Percentiles rank a stretch among this genome's conserved stretches.
phyloP scores from a whole-genome alignment of 2,797 vertebrate genomes.

The Hybognathus amarus region DNA sequence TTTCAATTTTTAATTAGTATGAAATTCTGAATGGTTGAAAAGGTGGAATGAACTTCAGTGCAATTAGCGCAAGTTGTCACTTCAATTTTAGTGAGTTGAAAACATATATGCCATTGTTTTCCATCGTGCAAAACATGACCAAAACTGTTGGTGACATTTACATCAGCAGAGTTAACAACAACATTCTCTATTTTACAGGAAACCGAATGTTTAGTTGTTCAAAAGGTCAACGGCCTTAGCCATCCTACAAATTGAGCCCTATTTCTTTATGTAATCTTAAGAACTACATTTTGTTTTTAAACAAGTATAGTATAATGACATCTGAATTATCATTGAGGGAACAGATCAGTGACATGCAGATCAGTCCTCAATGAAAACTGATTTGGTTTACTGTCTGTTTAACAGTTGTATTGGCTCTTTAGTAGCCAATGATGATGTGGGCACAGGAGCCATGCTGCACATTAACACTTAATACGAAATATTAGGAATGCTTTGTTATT shows the following conservation, averaged over 20 bases:
- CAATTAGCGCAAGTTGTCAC: not conserved
- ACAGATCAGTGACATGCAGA: not conserved
- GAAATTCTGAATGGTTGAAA: not conserved
- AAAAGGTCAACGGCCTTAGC: not conserved
- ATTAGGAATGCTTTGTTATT: not conserved
- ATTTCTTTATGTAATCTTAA: not conserved
- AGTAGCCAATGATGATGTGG: not conserved
- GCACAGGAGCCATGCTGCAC: not conserved
- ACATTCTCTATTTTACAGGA: not conserved
- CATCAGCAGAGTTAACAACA: not conserved
- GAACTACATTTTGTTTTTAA: not conserved
- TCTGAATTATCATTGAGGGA: not conserved
- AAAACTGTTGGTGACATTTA: not conserved
- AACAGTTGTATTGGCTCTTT: not conserved
- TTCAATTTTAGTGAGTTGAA: too few relatives aligned
- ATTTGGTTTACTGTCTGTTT: not conserved
- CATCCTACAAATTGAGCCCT: not conserved
- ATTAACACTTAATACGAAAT: not conserved
- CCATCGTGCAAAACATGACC: not conserved
- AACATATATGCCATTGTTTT: too few relatives aligned
- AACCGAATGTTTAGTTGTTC: constrained; percentile 12
- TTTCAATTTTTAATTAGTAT: not conserved
- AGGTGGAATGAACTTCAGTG: not conserved
- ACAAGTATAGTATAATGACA: not conserved
- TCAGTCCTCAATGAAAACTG: not conserved